Percentiles rank a stretch among this genome's conserved stretches.
Conservation (phyloP, 2,113 vertebrate genomes). For the Rhodinocichla rosea region DNA sequence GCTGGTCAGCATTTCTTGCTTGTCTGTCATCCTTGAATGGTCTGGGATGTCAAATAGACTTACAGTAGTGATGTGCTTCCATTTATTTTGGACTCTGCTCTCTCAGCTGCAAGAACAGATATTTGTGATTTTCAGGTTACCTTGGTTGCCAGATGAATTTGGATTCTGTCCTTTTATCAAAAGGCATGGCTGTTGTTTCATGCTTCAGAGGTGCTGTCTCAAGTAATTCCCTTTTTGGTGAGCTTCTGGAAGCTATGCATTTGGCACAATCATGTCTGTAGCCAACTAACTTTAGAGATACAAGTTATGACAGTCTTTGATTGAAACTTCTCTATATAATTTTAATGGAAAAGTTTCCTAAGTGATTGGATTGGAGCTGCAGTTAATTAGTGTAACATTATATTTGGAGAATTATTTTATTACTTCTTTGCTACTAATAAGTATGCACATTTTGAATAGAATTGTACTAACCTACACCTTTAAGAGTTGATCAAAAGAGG, state of each 20-base stretch:
- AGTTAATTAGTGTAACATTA: neutral
- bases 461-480: neutral
- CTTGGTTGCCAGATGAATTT: neutral
- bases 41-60: neutral
- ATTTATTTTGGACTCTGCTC: neutral
- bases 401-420: neutral
- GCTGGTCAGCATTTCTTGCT: rapidly evolving
- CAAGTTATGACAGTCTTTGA: neutral
- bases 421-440: neutral
- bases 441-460: neutral
- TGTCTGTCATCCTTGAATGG: neutral
- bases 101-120: neutral
- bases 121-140: neutral
- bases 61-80: neutral
- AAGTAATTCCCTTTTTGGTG: neutral
- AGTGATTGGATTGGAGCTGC: neutral
- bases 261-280: neutral
- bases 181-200: neutral
- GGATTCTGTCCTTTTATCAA: neutral
- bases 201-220: neutral
- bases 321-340: neutral
- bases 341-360: neutral
- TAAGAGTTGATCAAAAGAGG: neutral
- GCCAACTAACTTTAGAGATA: neutral
- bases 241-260: neutral